These are phyloP conservation scores for Chascanopsetta lugubris DNA, from an alignment of 2,113 vertebrate genomes.

Conservation along the genomic window DNA sequence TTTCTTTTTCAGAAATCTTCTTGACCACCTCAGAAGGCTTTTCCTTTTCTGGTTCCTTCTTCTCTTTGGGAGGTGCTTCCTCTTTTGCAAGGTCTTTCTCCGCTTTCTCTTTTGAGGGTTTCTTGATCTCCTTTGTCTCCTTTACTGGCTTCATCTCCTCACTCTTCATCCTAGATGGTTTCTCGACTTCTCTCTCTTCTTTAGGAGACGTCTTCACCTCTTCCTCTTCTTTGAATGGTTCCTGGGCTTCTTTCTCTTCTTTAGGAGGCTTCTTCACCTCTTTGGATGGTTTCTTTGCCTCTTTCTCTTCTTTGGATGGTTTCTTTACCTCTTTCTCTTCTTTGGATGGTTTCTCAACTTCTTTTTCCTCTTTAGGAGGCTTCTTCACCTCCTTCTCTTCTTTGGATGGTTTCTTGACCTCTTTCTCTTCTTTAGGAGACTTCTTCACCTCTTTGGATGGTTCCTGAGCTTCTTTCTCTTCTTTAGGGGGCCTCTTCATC, in stretches of 20 bases:
- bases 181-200: background rate
- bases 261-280: background rate
- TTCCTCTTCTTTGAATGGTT: background rate
- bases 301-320: background rate
- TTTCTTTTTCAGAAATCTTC: slow-evolving; percentile 4
- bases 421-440: slow-evolving; percentile 1
- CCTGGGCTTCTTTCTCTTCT: background rate
- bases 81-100: background rate
- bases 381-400: background rate
- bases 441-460: background rate
- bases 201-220: background rate
- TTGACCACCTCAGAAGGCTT: background rate
- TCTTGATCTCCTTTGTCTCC: background rate
- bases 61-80: background rate
- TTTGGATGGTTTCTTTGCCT: background rate
- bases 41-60: background rate
- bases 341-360: background rate
- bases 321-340: slow-evolving; percentile 1
- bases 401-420: background rate
- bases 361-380: background rate
- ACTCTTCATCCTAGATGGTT: background rate
- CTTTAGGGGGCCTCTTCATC: background rate
- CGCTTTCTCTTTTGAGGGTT: background rate
- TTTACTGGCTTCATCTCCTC: background rate
- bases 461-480: background rate